These are phyloP conservation scores for Atrichornis clamosus DNA, from an alignment of 2,113 vertebrate species.

Conservation along the genomic window DNA sequence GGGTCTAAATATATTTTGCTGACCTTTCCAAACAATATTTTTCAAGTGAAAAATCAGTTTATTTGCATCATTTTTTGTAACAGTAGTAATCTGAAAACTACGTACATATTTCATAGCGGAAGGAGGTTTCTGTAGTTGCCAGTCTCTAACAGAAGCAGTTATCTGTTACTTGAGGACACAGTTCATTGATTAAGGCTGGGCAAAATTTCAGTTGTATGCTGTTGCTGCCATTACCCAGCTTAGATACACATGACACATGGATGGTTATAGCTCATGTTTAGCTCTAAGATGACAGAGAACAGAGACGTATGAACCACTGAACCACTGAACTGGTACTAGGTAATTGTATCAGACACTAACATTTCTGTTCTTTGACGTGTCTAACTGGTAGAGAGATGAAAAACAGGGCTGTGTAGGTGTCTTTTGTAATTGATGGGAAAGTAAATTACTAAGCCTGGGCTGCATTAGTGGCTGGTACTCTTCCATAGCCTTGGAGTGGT, in stretches of 20 bases:
- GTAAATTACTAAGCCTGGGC: background rate
- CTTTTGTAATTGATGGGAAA: background rate
- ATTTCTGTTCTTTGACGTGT: background rate
- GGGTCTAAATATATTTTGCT: background rate
- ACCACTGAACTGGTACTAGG: background rate
- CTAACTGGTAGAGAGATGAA: background rate
- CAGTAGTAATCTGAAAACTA: background rate
- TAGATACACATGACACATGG: background rate
- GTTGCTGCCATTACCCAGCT: background rate
- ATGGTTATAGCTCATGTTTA: background rate
- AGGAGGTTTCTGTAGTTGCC: background rate
- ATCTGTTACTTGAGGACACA: background rate
- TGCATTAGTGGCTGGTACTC: background rate
- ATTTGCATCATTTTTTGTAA: background rate
- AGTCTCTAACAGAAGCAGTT: background rate
- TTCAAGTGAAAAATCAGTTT: background rate
- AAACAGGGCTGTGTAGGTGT: rapidly evolving
- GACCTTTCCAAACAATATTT: background rate
- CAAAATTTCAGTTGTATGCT: background rate
- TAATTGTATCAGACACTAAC: background rate
- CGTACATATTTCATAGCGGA: background rate
- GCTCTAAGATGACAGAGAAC: background rate
- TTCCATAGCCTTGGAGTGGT: background rate
- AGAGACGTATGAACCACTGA: background rate
- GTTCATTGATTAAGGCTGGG: background rate